A percentile compares a stretch with the other conserved stretches of the same genome.
Evolutionary conservation across 2,888 invertebrate species (phyloP).

Genomic region (Lasioglossum oenotherae): DNA sequence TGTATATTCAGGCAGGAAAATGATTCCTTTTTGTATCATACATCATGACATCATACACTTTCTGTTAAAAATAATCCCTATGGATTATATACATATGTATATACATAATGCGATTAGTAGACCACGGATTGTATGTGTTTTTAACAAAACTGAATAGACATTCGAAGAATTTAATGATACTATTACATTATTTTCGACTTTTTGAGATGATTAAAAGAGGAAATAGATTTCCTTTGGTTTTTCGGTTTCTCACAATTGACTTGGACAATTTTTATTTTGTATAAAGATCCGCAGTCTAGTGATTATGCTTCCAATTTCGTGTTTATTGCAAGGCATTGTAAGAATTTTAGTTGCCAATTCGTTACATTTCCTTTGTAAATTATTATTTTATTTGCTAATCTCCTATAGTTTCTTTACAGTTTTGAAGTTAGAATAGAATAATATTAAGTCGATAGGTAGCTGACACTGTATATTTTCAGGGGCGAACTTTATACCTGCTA

Average conservation of each 20-base stretch:
- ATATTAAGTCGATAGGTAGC: background rate
- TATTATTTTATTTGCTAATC: constrained; percentile 23
- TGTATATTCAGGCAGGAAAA: constrained; percentile 38
- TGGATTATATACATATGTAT: constrained; percentile 24
- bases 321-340: constrained; percentile 29
- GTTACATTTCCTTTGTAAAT: background rate
- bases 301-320: constrained; percentile 28
- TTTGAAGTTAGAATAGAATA: background rate
- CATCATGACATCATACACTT: constrained; percentile 28
- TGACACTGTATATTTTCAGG: constrained; percentile 68
- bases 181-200: background rate
- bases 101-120: background rate
- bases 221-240: background rate
- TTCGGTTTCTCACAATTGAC: background rate
- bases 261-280: background rate
- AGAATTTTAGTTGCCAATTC: constrained; percentile 22
- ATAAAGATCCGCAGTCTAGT: background rate
- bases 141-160: background rate
- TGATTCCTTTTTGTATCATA: constrained; percentile 61
- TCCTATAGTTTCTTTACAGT: constrained; percentile 2
- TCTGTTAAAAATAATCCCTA: constrained; percentile 17
- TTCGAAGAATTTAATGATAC: background rate
- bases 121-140: background rate
- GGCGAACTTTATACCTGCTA: constrained; percentile 76
- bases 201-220: background rate